Evolutionary conservation across 2,888 invertebrate species (phyloP), one percentile per base, ranked within the genome.

Genomic region (Helleia helle): DNA sequence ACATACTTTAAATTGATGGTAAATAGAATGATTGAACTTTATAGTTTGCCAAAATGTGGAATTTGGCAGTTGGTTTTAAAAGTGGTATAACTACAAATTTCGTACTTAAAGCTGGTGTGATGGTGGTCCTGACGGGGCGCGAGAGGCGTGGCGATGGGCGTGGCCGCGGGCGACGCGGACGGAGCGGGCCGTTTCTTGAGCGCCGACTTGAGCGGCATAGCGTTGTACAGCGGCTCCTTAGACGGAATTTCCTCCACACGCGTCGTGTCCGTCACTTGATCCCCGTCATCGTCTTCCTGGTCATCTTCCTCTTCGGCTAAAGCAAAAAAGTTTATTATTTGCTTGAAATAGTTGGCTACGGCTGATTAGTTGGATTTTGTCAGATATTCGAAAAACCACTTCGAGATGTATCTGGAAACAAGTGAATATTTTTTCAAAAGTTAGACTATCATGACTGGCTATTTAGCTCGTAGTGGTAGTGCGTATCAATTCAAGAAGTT

Each of bases 231-330:
- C 28, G 95, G 96, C 86, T 96, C 95, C 80, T 95, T 95, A 44
- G 96, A 95, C 55, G 95, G 95, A 60, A 96, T 95, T 83, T 95
- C 95, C 74, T 96, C 95, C 47, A 96, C 91, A 52, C 94, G 89
- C 42, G 91, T 90, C 43, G 94, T 94, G 75, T 95, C 95, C 57
- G 89, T 52, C 77, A 83, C 89, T 75, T 84, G 89, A 52, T 89
- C 89, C 45, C 90, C 90, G 36, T 89, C 89, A 59, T 52, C 55
- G 52, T 89, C 89, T 48, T 91, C 91, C 49, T 89, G 90, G 43
- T 88, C 89, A 65, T 92, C 91, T 55, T 83, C 81, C 50, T 84
- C 81, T 60, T 84, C 85, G 50, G 80, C 79, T 76, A 43, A 14
- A 36, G 13, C 22, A 7, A 9, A 34, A 34, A 0, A 12, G 11